These are phyloP conservation scores for Polymixis flavicincta DNA, from an alignment of 2,888 invertebrate species.

Conservation along the genomic window DNA sequence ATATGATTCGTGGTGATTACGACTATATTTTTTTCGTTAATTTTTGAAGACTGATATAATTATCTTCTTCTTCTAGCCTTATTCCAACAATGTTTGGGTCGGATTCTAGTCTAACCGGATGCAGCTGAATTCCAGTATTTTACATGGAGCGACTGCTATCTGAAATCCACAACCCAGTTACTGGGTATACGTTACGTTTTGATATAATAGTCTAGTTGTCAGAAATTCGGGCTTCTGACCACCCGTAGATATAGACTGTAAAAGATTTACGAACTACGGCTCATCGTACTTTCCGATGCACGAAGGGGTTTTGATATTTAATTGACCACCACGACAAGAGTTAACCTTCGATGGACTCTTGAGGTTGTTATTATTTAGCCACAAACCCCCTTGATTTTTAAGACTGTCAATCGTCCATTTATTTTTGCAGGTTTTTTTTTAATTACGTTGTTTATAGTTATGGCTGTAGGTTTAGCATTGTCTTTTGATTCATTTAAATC, in stretches of 20 bases:
- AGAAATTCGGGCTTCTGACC: neutral
- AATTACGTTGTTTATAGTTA: too few relatives aligned
- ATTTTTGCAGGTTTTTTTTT: too few relatives aligned
- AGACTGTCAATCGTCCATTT: too few relatives aligned
- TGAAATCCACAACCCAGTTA: neutral
- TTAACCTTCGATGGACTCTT: neutral
- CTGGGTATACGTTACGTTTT: neutral
- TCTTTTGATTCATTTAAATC: neutral
- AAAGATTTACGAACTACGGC: neutral
- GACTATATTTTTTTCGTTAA: neutral
- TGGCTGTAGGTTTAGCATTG: neutral
- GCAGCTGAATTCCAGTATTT: too few relatives aligned
- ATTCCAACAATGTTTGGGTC: neutral
- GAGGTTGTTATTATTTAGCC: neutral
- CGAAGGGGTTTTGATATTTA: neutral
- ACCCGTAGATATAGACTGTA: neutral
- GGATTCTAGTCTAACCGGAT: neutral
- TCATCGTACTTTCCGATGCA: neutral
- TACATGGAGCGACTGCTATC: neutral
- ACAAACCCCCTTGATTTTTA: too few relatives aligned
- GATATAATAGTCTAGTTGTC: neutral
- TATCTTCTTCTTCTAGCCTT: too few relatives aligned
- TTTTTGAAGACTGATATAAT: neutral
- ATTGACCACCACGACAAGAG: neutral
- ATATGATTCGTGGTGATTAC: conserved; percentile 8